phyloP scores from a whole-genome alignment of 2,113 vertebrate genomes.

The Chlorocebus sabaeus region DNA sequence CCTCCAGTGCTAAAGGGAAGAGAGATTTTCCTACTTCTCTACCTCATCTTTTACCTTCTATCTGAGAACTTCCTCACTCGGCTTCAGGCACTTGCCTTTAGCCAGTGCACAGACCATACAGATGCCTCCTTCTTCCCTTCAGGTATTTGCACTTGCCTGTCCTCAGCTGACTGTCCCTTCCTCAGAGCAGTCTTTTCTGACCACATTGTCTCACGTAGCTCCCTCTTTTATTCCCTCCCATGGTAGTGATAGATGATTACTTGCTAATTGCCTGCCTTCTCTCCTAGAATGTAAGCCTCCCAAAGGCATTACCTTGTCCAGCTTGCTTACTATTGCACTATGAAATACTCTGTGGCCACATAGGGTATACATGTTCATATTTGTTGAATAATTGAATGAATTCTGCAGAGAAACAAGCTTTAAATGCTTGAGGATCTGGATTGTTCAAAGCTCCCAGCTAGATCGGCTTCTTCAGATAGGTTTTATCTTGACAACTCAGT shows the following conservation, averaged over 20 bases:
- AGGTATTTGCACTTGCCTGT: too few relatives aligned
- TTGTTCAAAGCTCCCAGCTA: neutral
- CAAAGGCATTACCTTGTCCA: neutral
- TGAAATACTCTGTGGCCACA: too few relatives aligned
- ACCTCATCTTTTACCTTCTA: neutral
- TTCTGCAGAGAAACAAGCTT: neutral
- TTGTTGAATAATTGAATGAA: neutral
- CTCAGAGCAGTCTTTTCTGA: neutral
- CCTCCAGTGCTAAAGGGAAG: neutral
- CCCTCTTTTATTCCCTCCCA: neutral
- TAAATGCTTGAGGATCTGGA: neutral
- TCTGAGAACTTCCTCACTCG: neutral
- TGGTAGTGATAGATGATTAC: neutral
- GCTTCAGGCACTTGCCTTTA: neutral
- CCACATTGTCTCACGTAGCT: neutral
- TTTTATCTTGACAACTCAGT: neutral
- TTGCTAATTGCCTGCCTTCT: neutral
- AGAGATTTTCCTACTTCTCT: neutral
- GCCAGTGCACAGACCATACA: neutral
- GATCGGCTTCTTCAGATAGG: neutral
- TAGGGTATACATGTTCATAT: accelerated
- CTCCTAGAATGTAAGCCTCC: neutral
- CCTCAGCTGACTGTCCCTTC: neutral
- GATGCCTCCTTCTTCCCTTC: neutral
- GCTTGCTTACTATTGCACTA: neutral